Base-by-base conservation (phyloP, 2,113 vertebrate species). In the Eonycteris spelaea region DNA sequence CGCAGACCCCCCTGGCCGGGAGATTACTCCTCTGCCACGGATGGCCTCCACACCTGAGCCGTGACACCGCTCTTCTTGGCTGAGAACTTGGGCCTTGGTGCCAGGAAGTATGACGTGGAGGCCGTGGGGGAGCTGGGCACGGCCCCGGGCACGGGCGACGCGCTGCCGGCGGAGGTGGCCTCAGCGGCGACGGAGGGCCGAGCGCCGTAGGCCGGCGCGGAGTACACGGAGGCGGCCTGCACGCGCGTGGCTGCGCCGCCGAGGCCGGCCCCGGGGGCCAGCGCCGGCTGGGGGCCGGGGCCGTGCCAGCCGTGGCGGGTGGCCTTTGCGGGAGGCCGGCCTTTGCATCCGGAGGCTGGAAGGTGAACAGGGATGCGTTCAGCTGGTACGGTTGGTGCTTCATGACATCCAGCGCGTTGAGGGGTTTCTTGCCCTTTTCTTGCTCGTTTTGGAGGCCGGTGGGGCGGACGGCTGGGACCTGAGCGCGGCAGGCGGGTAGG, bases 341-440 rank as follows among this genome's bases (percentile, higher is more conserved):
- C 95, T 99, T 99, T n/a, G 90, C 96, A 74, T 98, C 99, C 24
- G 99, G 99, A 96, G 99, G 98, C 43, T 99, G 99, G 98, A 98
- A 99, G 61, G 99, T 99, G 98, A 99, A 99, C 97, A 99, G 98
- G 77, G 99, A 99, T 2, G 99, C 98, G 43, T 99, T 99, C 1
- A 99, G 99, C 97, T 99, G 99, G 93, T 99, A 99, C 0, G 99
- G 99, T 35, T 99, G 99, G 97, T 99, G 99, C 96, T 99, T 99
- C 99, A 99, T 99, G 91, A 99, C 99, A 96, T 99, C 99, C 96
- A 99, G 95, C 86, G 99, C 98, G 96, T 99, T 99, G 79, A 99
- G 99, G 38, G 98, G 98, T 98, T 99, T 99, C 89, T 98, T 99
- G 79, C 99, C 97, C 99, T 99, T 98, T 99, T 98, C 98, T 98